Conservation (phyloP, 2,797 vertebrate species). For the Ctenopoma multispine region DNA sequence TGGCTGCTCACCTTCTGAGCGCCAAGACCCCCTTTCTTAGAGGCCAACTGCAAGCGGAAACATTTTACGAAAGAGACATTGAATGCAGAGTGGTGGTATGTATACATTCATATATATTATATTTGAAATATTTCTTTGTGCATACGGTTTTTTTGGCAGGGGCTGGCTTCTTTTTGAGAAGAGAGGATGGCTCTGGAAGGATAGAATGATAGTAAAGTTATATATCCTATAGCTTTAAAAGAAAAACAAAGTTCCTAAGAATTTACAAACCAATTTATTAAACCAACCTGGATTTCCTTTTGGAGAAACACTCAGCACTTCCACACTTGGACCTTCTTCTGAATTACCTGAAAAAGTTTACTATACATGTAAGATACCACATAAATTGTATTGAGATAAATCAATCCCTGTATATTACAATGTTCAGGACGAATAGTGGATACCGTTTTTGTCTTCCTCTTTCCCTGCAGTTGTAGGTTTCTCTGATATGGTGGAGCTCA, state of each 20-base stretch:
- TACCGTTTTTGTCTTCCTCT: conserved; percentile 78
- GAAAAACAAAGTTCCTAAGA: not conserved
- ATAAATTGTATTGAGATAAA: not conserved
- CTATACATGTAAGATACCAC: not conserved
- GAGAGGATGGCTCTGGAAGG: conserved; percentile 86
- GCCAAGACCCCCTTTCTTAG: conserved; percentile 92
- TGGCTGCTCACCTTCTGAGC: conserved; percentile 93
- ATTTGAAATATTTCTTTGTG: conserved; percentile 4
- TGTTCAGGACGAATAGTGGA: not conserved
- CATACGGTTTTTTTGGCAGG: conserved; percentile 91
- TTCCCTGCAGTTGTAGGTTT: conserved; percentile 29
- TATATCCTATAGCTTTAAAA: not conserved
- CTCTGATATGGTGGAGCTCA: conserved; percentile 54
- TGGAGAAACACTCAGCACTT: conserved; percentile 87
- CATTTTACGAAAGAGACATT: not conserved
- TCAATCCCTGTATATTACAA: too few species aligned
- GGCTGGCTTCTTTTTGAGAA: conserved; percentile 93
- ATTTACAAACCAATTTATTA: too few species aligned
- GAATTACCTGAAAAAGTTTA: conserved; percentile 76
- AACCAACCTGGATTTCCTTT: conserved; percentile 81
- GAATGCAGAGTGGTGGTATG: not conserved
- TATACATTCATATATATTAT: not conserved
- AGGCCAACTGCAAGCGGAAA: conserved; percentile 84
- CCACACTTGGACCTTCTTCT: conserved; percentile 89
- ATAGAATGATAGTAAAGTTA: conserved; percentile 4